These are phyloP conservation scores for Nymphalis io DNA, from an alignment of 1,140 invertebrate genomes.

Conservation along the genomic window DNA sequence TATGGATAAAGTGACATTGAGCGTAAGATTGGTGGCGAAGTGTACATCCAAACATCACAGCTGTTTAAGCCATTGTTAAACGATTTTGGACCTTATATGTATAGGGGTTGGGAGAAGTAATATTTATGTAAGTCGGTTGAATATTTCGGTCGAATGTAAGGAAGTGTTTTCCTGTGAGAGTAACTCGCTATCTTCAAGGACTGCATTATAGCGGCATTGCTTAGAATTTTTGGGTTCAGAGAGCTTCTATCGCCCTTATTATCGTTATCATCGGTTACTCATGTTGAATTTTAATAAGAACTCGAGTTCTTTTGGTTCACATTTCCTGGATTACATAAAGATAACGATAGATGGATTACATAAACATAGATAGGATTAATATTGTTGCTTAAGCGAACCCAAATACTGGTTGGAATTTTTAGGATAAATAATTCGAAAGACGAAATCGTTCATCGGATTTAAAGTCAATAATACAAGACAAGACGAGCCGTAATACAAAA, in stretches of 20 bases:
- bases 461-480: too few species aligned
- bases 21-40: constrained; percentile 48
- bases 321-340: not conserved
- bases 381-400: too few species aligned
- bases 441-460: too few species aligned
- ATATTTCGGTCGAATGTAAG: constrained; percentile 29
- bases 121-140: not conserved
- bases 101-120: not conserved
- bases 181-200: constrained; percentile 42
- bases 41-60: constrained; percentile 3
- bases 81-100: constrained; percentile 22
- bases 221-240: constrained; percentile 12
- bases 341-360: too few species aligned
- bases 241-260: constrained; percentile 6
- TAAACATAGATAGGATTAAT: too few species aligned
- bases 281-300: constrained; percentile 15
- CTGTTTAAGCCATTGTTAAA: not conserved
- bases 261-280: constrained; percentile 14
- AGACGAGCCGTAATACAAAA: too few species aligned
- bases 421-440: too few species aligned
- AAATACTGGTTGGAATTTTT: too few species aligned
- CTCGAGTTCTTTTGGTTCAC: not conserved
- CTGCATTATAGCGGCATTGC: constrained; percentile 18
- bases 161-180: constrained; percentile 46
- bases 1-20: constrained; percentile 53